phyloP scores from a whole-genome alignment of 2,888 invertebrate genomes.

The Acrocyrtus sp. region DNA sequence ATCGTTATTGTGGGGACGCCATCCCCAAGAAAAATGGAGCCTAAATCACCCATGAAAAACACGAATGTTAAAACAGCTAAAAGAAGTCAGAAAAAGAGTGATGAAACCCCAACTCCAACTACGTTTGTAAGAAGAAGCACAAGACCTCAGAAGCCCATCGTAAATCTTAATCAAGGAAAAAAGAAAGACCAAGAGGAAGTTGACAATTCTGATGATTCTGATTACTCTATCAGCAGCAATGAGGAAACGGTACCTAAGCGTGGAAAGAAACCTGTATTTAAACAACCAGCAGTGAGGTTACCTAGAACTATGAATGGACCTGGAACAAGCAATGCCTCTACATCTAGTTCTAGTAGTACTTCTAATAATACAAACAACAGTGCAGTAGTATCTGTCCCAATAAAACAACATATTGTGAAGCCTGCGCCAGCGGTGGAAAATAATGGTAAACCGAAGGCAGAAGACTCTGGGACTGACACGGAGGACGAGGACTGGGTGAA shows the following conservation, averaged over 20 bases:
- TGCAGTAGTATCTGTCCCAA: background rate
- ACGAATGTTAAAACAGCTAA: too few species aligned
- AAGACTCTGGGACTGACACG: conserved; percentile 16
- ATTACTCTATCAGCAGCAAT: background rate
- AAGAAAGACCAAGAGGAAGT: background rate
- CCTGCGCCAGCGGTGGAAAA: too few species aligned
- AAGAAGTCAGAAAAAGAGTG: too few species aligned
- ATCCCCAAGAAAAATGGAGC: too few species aligned
- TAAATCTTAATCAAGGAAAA: background rate
- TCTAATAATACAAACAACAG: too few species aligned
- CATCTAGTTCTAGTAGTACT: background rate
- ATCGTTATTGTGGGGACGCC: too few species aligned
- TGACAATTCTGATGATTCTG: background rate
- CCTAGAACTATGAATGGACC: too few species aligned
- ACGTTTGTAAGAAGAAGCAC: background rate
- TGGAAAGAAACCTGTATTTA: background rate
- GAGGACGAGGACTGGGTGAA: conserved; percentile 41
- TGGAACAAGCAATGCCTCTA: background rate
- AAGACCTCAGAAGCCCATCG: background rate
- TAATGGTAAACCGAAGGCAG: conserved; percentile 2
- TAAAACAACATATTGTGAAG: background rate
- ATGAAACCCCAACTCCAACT: background rate
- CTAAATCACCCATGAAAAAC: too few species aligned
- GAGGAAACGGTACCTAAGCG: too few species aligned
- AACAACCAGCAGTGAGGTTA: background rate